Evolutionary conservation across 2,113 vertebrate species (phyloP).

Genomic region (Sinocyclocheilus anshuiensis): DNA sequence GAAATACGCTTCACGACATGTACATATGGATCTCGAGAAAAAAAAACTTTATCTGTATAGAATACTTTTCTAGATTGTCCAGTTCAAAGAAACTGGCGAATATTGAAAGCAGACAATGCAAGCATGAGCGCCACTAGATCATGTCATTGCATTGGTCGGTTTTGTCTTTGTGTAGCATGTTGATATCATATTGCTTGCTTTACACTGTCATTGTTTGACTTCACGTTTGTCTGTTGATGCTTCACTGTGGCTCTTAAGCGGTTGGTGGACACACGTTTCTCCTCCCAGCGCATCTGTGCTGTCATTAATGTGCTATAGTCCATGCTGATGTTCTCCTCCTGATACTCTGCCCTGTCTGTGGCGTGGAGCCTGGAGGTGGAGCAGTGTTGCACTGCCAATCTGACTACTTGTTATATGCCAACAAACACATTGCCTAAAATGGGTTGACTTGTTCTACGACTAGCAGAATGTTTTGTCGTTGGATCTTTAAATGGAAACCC

Average conservation of each 20-base stretch:
- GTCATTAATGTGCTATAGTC: conserved; percentile 51
- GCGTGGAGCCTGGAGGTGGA: conserved; percentile 24
- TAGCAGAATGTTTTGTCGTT: neutral
- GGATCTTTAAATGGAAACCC: neutral
- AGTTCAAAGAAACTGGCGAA: conserved; percentile 61
- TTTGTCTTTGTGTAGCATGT: conserved; percentile 57
- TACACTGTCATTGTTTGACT: conserved; percentile 52
- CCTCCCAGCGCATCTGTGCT: conserved; percentile 27
- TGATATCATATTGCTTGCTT: conserved; percentile 51
- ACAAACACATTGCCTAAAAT: conserved; percentile 32
- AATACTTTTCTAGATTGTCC: conserved; percentile 76
- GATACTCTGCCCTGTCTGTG: conserved; percentile 35
- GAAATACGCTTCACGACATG: conserved; percentile 63
- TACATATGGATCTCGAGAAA: conserved; percentile 70
- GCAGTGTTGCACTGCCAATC: conserved; percentile 29
- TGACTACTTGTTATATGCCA: conserved; percentile 15
- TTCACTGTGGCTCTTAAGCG: conserved; percentile 52
- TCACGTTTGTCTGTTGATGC: conserved; percentile 55
- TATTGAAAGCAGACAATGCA: conserved; percentile 56
- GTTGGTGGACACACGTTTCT: conserved; percentile 50
- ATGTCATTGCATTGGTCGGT: conserved; percentile 66
- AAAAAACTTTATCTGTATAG: conserved; percentile 76
- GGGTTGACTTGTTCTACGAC: neutral
- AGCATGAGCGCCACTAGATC: conserved; percentile 55
- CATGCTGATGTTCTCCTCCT: conserved; percentile 47